Percentiles rank a stretch among this genome's conserved stretches.
Evolutionary conservation across 2,888 invertebrate genomes (phyloP).

Genomic region (Caenorhabditis sp.): DNA sequence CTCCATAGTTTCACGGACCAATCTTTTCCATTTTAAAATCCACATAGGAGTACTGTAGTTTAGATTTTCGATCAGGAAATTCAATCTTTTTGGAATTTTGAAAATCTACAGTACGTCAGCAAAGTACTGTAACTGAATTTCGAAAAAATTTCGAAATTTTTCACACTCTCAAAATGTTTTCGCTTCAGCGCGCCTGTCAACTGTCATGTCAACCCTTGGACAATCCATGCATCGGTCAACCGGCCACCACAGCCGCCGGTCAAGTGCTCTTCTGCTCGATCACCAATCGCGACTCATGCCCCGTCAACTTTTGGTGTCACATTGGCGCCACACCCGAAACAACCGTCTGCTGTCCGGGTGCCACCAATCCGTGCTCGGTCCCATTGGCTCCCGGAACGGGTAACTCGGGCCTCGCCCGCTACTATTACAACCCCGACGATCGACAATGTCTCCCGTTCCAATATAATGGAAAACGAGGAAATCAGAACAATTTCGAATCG

Average conservation of each 20-base stretch:
- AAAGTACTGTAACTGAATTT: no score
- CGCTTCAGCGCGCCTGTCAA: slow-evolving; percentile 64
- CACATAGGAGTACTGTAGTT: no score
- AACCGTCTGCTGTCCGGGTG: slow-evolving; percentile 69
- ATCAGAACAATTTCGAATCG: slow-evolving; percentile 69
- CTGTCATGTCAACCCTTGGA: slow-evolving; percentile 68
- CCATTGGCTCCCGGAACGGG: slow-evolving; percentile 71
- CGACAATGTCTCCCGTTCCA: slow-evolving; percentile 69
- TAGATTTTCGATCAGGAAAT: no score
- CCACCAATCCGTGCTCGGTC: slow-evolving; percentile 71
- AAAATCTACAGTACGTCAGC: no score
- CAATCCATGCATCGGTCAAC: slow-evolving; percentile 71
- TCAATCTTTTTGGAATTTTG: no score
- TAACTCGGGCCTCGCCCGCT: slow-evolving; percentile 57
- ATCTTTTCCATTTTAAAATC: no score
- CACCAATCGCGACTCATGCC: slow-evolving; percentile 67
- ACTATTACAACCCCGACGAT: slow-evolving; percentile 70
- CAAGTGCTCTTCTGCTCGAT: slow-evolving; percentile 69
- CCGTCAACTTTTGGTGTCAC: slow-evolving; percentile 68
- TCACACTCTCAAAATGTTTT: background rate
- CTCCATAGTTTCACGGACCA: no score
- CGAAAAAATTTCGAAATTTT: no score
- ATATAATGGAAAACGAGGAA: slow-evolving; percentile 69
- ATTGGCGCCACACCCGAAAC: slow-evolving; percentile 66
- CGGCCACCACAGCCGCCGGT: slow-evolving; percentile 67